These are phyloP conservation scores for Elysia chlorotica DNA, from an alignment of 1,140 invertebrate species.

Conservation along the genomic window DNA sequence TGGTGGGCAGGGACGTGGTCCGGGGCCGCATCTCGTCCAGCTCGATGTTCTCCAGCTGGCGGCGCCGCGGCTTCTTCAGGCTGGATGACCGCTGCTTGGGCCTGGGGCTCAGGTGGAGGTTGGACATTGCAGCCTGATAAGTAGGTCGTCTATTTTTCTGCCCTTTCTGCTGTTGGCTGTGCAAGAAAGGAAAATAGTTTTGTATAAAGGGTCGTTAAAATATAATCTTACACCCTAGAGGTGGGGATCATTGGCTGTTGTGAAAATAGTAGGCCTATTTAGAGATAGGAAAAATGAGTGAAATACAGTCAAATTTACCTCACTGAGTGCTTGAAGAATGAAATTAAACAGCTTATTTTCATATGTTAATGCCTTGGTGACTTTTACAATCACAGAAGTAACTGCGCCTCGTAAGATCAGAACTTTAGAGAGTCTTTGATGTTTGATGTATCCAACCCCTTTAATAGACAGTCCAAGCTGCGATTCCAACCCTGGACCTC, in stretches of 20 bases:
- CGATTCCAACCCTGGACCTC: too few species aligned
- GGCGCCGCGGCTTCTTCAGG: conserved; percentile 36
- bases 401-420: too few species aligned
- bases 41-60: conserved; percentile 32
- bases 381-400: too few species aligned
- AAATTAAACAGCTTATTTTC: too few species aligned
- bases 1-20: conserved; percentile 27
- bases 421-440: too few species aligned
- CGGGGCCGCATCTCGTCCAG: conserved; percentile 46
- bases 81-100: conserved; percentile 34
- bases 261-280: neutral
- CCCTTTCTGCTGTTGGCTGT: neutral
- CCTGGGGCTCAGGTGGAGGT: conserved; percentile 23
- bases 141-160: neutral
- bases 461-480: too few species aligned
- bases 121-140: conserved; percentile 11
- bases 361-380: too few species aligned
- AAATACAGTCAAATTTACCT: neutral
- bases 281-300: neutral
- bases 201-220: too few species aligned
- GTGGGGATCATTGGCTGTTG: neutral
- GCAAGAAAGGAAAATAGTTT: neutral
- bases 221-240: neutral
- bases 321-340: too few species aligned
- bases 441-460: too few species aligned